A percentile compares a stretch with the other conserved stretches of the same genome.
Evolutionary conservation across 2,888 invertebrate genomes (phyloP).

Genomic region (Nephrotoma guestfalica): DNA sequence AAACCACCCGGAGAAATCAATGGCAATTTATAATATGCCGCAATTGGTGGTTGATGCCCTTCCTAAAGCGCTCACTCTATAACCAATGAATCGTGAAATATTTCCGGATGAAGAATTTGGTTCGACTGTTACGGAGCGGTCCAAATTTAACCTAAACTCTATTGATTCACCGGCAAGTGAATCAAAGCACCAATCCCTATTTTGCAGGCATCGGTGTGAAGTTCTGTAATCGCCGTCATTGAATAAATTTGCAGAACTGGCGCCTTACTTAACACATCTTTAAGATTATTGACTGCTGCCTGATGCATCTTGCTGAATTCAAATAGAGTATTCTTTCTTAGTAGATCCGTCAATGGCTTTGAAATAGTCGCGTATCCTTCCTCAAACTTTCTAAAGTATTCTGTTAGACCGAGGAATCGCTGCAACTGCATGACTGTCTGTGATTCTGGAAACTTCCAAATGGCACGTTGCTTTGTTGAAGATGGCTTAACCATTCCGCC

Average conservation of each 20-base stretch:
- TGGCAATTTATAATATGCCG: too few relatives aligned
- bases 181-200: constrained; percentile 4
- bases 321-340: constrained; percentile 14
- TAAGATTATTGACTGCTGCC: constrained; percentile 13
- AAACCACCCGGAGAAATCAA: too few relatives aligned
- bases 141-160: too few relatives aligned
- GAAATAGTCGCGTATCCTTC: constrained; percentile 15
- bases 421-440: constrained; percentile 16
- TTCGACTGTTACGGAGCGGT: too few relatives aligned
- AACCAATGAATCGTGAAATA: too few relatives aligned
- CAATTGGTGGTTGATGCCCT: too few relatives aligned
- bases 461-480: constrained; percentile 14
- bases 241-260: neutral
- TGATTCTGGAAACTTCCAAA: constrained; percentile 16
- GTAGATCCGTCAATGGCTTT: constrained; percentile 14
- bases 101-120: too few relatives aligned
- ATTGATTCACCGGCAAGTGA: too few relatives aligned
- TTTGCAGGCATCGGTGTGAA: constrained; percentile 12
- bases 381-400: constrained; percentile 18
- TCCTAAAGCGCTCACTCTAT: too few relatives aligned
- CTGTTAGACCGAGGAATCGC: constrained; percentile 19
- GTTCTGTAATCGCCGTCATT: neutral
- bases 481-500: constrained; percentile 15
- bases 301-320: constrained; percentile 12
- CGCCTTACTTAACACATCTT: neutral